These are phyloP conservation scores for Blennius ocellaris DNA, from an alignment of 2,113 vertebrate species.

Conservation along the genomic window DNA sequence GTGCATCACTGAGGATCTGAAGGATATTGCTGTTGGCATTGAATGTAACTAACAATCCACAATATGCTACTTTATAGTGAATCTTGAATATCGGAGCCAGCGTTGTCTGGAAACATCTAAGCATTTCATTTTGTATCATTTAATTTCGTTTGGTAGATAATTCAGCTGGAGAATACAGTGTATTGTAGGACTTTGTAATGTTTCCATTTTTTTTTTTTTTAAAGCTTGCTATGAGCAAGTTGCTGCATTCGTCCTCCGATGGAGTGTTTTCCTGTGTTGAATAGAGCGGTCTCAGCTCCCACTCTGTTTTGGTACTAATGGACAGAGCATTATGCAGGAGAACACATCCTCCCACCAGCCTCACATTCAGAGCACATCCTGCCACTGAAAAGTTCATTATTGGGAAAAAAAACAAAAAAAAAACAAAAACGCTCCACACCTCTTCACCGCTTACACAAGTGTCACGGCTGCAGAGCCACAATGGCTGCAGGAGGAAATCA, in stretches of 20 bases:
- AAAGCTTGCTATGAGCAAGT: neutral
- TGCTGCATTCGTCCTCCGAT: constrained; percentile 25
- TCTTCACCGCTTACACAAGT: constrained; percentile 52
- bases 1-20: constrained; percentile 18
- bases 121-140: too few relatives aligned
- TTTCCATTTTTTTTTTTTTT: constrained; percentile 10
- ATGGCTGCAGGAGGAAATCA: constrained; percentile 12
- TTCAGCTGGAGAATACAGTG: neutral
- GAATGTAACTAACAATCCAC: too few relatives aligned
- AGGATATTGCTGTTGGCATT: neutral
- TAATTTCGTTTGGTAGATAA: neutral
- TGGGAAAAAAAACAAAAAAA: constrained; percentile 28
- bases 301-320: constrained; percentile 64
- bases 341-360: constrained; percentile 61
- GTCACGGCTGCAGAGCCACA: constrained; percentile 25
- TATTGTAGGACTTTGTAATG: constrained; percentile 3
- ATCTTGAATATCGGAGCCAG: too few relatives aligned
- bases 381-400: constrained; percentile 66
- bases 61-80: too few relatives aligned
- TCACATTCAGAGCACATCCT: constrained; percentile 67
- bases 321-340: constrained; percentile 63
- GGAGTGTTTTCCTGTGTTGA: constrained; percentile 55
- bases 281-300: constrained; percentile 47
- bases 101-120: too few relatives aligned
- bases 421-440: constrained; percentile 22